phyloP scores from a whole-genome alignment of 2,888 invertebrate genomes.

The Aleiodes alternator region DNA sequence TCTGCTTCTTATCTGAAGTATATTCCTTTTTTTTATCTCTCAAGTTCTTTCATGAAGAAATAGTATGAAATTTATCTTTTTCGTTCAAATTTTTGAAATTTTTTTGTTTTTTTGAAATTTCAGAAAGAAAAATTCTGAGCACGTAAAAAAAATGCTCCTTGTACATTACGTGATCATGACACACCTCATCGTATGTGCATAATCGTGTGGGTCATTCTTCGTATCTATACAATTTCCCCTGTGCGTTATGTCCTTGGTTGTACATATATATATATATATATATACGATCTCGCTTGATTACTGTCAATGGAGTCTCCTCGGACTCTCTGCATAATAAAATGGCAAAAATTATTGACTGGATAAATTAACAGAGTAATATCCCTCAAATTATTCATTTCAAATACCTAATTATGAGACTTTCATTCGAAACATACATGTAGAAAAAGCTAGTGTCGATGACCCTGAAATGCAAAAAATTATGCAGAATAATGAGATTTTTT shows the following conservation, averaged over 20 bases:
- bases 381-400: too few relatives aligned
- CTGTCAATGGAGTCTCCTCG: slow-evolving; percentile 18
- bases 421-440: too few relatives aligned
- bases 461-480: slow-evolving; percentile 50
- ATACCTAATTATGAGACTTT: too few relatives aligned
- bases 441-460: slow-evolving; percentile 48
- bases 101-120: not conserved
- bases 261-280: not conserved
- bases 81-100: too few relatives aligned
- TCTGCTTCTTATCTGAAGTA: too few relatives aligned
- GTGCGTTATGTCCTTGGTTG: not conserved
- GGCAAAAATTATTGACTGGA: too few relatives aligned
- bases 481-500: slow-evolving; percentile 31
- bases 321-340: too few relatives aligned
- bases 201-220: slow-evolving; percentile 1
- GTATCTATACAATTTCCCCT: slow-evolving; percentile 19
- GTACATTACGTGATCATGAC: slow-evolving; percentile 17
- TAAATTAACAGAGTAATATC: too few relatives aligned
- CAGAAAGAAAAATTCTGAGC: too few relatives aligned
- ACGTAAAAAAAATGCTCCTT: not conserved
- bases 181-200: not conserved
- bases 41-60: too few relatives aligned
- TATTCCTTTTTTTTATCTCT: too few relatives aligned
- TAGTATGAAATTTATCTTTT: too few relatives aligned
- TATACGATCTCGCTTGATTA: slow-evolving; percentile 21